Base-by-base conservation (phyloP, 2,888 invertebrate genomes). In the Nomada fucata region DNA sequence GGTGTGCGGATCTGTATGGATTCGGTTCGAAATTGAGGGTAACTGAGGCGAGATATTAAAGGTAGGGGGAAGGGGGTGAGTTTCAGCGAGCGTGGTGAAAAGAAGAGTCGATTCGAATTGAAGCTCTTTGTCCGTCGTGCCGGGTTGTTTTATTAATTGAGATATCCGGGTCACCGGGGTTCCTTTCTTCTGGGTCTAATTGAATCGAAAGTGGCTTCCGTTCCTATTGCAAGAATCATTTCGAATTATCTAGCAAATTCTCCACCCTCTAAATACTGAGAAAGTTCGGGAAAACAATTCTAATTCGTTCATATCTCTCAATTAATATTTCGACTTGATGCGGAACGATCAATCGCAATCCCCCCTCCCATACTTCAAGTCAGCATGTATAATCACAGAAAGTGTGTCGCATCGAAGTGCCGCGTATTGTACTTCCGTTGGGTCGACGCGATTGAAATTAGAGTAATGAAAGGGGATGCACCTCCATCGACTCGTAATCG, bases 401-500 rank as follows among this genome's bases (percentile, higher is more conserved):
- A 15, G 47, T 15, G 47, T 47, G 9, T 15, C 15, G 15, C 10
- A 47, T 36, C 1, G 7, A 5, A 5, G 5, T 7, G 36, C 36
- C 36, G 5, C 36, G 47, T 47, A 47, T 47, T 47, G 47, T 47
- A 47, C 47, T 13, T 57, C 26, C 36, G 7, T 36, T 50, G 50
- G 20, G 60, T 50, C 29, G 26, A 50, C 57, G 65, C 76, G 78
- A 63, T 59, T 26, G 64, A 76, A 75, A 86, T 86, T 86, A 86
- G 60, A 73, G 77, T 78, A 73, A 78, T 72, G 80, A 78, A 84
- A 76, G 69, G 42, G 36, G 23, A 57, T 65, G 60, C 72, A 57
- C 72, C 71, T 69, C 50, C 79, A 68, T 76, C 67, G 84, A 65
- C 61, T 26, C 42, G 55, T 72, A 84, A 86, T 75, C 76, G 78